Percentiles rank a stretch among this genome's conserved stretches.
Evolutionary conservation across 2,113 vertebrate genomes (phyloP).

Genomic region (Urocolius indicus): DNA sequence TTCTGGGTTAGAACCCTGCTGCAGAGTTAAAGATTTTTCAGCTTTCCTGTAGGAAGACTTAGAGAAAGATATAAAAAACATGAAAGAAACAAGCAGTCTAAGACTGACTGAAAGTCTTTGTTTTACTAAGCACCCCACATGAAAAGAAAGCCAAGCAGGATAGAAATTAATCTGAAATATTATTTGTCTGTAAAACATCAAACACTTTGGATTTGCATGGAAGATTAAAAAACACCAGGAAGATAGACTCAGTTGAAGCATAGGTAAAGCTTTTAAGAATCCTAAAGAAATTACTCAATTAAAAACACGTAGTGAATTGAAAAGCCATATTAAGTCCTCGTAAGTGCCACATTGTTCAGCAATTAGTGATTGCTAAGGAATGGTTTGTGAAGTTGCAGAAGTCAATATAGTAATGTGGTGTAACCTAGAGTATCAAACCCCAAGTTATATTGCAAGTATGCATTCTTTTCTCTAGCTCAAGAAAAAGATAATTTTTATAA

Average conservation of each 20-base stretch:
- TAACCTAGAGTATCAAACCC: not conserved
- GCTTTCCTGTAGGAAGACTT: not conserved
- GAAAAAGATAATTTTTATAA: not conserved
- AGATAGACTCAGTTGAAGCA: not conserved
- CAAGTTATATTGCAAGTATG: not conserved
- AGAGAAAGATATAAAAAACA: not conserved
- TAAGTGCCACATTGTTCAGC: not conserved
- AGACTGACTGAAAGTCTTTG: not conserved
- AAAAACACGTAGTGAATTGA: not conserved
- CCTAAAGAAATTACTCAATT: not conserved
- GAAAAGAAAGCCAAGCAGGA: not conserved
- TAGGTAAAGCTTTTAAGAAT: not conserved
- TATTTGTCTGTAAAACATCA: not conserved
- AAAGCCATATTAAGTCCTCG: not conserved
- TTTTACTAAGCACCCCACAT: not conserved
- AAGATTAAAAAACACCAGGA: not conserved
- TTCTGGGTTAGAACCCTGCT: too few relatives aligned
- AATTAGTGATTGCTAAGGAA: not conserved
- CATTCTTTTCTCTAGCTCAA: not conserved
- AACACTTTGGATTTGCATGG: not conserved
- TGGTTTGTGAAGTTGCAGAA: not conserved
- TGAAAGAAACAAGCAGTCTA: not conserved
- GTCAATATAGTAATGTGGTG: not conserved
- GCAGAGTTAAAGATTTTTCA: rapidly evolving
- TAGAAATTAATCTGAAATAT: not conserved